Base-by-base conservation (phyloP, 2,113 vertebrate species). In the Rutilus rutilus region DNA sequence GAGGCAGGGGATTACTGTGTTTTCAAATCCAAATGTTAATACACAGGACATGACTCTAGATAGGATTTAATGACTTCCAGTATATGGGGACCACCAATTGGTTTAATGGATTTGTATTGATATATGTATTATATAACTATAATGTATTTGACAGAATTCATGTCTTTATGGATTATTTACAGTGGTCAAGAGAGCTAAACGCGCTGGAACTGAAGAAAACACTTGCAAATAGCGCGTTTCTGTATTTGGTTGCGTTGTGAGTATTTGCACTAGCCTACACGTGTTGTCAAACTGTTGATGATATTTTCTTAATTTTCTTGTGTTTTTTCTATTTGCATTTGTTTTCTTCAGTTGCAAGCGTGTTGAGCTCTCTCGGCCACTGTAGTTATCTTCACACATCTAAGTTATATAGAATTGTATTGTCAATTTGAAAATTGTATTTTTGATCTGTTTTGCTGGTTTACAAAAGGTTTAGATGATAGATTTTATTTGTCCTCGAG, bases 11-110 rank as follows among this genome's bases (percentile, higher is more conserved):
- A 88, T 86, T 86, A 81, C 25, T 76, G 45, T 39, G 27, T 62
- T 85, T 76, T 86, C 42, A 86, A 52, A 84, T 84, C 75, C 59
- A 71, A 87, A 80, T 80, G 75, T 84, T 74, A 59, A 76, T 86
- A 60, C 52, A 82, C 45, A 52, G 17, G 47, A 84, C 71, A 50
- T 69, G 27, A 84, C 47, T 54, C 39, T 1, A 67, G 76, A 69
- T 52, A 60, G 71, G 80, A 60, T 67, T 86, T 75, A 74, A 81
- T 67, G 60, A 36, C 75, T 76, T 86, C 30, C 47, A 74, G 65
- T 86, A 65, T 83, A 79, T 82, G 21, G 45, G 45, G 39, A 64
- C 52, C 79, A 82, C 47, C 27, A 23, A 9, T 84, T 59, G 33
- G 52, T 77, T 83, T 83, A 59, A 64, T 73, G 78, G 67, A 36